phyloP scores from a whole-genome alignment of 1,140 invertebrate genomes.

The Drosophila trapezifrons region DNA sequence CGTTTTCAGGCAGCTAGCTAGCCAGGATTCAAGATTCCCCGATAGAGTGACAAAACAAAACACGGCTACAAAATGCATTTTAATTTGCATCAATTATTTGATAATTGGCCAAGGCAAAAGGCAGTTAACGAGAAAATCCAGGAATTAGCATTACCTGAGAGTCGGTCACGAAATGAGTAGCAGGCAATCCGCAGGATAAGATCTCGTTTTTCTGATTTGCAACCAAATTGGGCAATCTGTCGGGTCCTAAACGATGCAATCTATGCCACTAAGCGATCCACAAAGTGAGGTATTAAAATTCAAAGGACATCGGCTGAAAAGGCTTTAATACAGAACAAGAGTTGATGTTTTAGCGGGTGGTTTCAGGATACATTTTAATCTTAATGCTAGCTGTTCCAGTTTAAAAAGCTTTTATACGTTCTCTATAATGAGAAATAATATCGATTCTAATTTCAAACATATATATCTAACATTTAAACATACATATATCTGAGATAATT shows the following conservation, averaged over 20 bases:
- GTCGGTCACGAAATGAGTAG: slow-evolving; percentile 14
- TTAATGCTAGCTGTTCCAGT: not conserved
- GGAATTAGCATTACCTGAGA: slow-evolving; percentile 14
- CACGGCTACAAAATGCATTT: slow-evolving; percentile 52
- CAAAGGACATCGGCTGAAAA: not conserved
- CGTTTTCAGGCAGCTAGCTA: not conserved
- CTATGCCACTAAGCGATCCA: not conserved
- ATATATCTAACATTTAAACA: no score
- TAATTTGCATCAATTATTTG: slow-evolving; percentile 66
- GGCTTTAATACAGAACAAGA: not conserved
- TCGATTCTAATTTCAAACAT: no score
- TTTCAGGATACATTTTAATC: not conserved
- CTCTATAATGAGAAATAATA: no score
- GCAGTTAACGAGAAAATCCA: slow-evolving; percentile 20
- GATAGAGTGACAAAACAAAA: slow-evolving; percentile 47
- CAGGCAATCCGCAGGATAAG: slow-evolving; percentile 14
- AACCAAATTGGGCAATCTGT: slow-evolving; percentile 34
- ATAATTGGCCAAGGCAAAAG: slow-evolving; percentile 46
- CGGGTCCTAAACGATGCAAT: slow-evolving; percentile 3
- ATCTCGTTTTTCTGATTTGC: slow-evolving; percentile 16
- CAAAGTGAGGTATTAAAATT: slow-evolving; percentile 9
- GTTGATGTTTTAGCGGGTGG: not conserved
- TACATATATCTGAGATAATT: no score
- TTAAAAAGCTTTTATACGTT: not conserved
- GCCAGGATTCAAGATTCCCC: not conserved